These are phyloP conservation scores for Hexactinellida sp. DNA, from an alignment of 37 sponge, comb jelly and placozoan species.

Conservation along the genomic window DNA sequence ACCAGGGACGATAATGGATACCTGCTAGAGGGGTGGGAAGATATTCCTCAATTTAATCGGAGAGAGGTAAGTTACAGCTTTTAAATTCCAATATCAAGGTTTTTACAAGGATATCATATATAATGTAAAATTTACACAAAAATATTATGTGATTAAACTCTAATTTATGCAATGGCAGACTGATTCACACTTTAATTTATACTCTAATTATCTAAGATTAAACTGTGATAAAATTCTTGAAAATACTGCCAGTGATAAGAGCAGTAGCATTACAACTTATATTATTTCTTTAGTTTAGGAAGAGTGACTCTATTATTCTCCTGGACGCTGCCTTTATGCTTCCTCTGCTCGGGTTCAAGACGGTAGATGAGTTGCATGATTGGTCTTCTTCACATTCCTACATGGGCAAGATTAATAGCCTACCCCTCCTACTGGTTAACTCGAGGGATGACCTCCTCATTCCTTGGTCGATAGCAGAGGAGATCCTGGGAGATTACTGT, in stretches of 20 bases:
- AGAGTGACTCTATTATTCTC: background rate
- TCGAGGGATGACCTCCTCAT: slow-evolving; percentile 67
- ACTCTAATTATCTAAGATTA: too few relatives aligned
- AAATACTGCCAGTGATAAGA: too few relatives aligned
- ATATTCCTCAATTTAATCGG: background rate
- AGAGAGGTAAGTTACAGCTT: background rate
- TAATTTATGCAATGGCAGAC: too few relatives aligned
- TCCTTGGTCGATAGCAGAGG: slow-evolving; percentile 11
- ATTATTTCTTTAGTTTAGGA: too few relatives aligned
- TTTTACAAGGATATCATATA: too few relatives aligned
- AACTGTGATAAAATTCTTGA: too few relatives aligned
- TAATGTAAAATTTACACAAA: too few relatives aligned
- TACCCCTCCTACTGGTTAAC: slow-evolving; percentile 66
- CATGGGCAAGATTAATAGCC: slow-evolving; percentile 28
- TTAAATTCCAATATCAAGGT: too few relatives aligned
- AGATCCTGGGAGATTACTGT: slow-evolving; percentile 25
- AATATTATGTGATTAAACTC: too few relatives aligned
- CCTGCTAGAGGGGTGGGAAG: background rate
- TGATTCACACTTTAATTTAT: too few relatives aligned
- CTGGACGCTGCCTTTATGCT: background rate
- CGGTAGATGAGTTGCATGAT: background rate
- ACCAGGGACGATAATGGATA: background rate
- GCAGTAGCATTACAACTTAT: too few relatives aligned
- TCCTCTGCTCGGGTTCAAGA: slow-evolving; percentile 10
- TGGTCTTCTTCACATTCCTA: background rate